These are phyloP conservation scores for Ophiodon elongatus DNA, from an alignment of 2,113 vertebrate species.

Conservation along the genomic window DNA sequence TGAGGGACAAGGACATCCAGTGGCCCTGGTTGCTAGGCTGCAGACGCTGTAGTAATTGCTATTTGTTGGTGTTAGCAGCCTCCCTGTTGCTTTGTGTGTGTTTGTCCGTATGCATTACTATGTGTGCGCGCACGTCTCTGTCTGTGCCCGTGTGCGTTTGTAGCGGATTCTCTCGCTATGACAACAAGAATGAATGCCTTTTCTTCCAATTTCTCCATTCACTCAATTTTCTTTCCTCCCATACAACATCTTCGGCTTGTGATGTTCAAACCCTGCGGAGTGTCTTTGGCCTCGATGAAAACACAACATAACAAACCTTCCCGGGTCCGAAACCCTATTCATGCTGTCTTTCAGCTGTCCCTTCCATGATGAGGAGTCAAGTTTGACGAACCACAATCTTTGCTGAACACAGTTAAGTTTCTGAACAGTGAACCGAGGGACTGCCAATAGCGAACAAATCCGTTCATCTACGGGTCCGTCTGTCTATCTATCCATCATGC, in stretches of 20 bases:
- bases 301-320: background rate
- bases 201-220: slow-evolving; percentile 46
- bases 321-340: background rate
- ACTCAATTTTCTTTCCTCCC: background rate
- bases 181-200: slow-evolving; percentile 49
- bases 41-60: slow-evolving; percentile 68
- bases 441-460: slow-evolving; percentile 2
- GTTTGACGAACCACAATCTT: slow-evolving; percentile 19
- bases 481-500: slow-evolving; percentile 5
- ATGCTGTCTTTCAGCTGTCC: slow-evolving; percentile 7
- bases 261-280: slow-evolving; percentile 1
- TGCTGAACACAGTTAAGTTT: slow-evolving; percentile 10
- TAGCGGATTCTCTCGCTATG: slow-evolving; percentile 46
- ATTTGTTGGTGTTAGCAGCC: slow-evolving; percentile 64
- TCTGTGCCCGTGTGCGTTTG: slow-evolving; percentile 37
- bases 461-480: background rate
- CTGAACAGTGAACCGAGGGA: background rate
- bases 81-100: slow-evolving; percentile 68
- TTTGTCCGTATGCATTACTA: slow-evolving; percentile 17
- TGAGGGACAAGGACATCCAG: slow-evolving; percentile 68
- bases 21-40: slow-evolving; percentile 72
- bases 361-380: slow-evolving; percentile 20
- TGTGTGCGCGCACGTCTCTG: slow-evolving; percentile 19
- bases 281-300: slow-evolving; percentile 6
- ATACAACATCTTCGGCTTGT: background rate